Percentiles rank a stretch among this genome's conserved stretches.
Conservation (phyloP, 2,113 vertebrate species). For the Emydura subglobosa region DNA sequence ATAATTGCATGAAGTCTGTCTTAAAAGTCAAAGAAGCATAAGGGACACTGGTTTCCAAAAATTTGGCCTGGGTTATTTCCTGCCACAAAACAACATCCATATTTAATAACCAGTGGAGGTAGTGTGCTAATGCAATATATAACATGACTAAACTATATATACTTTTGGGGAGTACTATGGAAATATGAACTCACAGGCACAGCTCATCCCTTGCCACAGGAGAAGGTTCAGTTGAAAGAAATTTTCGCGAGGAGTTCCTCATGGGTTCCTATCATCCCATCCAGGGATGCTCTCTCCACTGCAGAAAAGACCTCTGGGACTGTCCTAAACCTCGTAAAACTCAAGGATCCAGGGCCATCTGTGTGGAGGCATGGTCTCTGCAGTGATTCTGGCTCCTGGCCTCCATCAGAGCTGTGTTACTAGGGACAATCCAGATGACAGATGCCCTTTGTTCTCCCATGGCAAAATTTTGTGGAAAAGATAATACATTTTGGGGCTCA, state of each 20-base stretch:
- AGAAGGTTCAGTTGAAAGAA: not conserved
- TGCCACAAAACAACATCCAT: no score
- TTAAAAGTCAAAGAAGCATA: no score
- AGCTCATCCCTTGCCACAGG: not conserved
- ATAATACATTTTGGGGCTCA: not conserved
- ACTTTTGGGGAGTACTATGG: not conserved
- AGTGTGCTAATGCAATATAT: not conserved
- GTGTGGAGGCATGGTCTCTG: no score
- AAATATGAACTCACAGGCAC: not conserved
- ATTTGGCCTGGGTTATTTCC: no score
- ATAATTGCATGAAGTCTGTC: no score
- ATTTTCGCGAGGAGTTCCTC: not conserved
- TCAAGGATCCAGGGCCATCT: not conserved
- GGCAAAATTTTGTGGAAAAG: not conserved
- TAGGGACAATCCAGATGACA: fast-evolving
- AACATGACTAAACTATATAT: not conserved
- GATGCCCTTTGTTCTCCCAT: not conserved
- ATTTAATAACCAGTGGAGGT: no score
- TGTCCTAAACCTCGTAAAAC: not conserved
- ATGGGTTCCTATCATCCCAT: not conserved
- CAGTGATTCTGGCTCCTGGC: not conserved
- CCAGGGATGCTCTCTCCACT: not conserved
- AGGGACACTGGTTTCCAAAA: no score
- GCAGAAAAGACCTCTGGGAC: not conserved
- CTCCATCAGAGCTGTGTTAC: fast-evolving